A percentile compares a stretch with the other conserved stretches of the same genome.
These are phyloP conservation scores for Scopus umbretta DNA, from an alignment of 2,113 vertebrate genomes.

Conservation along the genomic window DNA sequence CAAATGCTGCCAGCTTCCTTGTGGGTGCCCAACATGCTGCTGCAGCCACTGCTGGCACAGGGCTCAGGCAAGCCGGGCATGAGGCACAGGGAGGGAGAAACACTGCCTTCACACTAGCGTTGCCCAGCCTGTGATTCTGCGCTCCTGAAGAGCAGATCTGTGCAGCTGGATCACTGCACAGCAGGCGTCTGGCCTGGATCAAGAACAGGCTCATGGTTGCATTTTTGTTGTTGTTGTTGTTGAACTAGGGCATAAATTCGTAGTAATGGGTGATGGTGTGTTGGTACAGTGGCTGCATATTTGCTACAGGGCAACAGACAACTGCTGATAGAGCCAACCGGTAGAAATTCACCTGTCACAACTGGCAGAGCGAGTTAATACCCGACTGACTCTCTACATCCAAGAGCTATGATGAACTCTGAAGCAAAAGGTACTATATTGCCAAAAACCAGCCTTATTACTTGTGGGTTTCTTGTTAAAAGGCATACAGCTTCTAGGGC, in stretches of 20 bases:
- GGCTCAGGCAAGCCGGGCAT: rapidly evolving
- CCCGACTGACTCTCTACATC: background rate
- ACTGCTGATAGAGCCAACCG: background rate
- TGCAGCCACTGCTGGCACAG: rapidly evolving
- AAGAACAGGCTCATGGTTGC: background rate
- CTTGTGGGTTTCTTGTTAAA: background rate
- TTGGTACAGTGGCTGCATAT: background rate
- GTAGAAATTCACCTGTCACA: background rate
- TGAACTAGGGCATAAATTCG: background rate
- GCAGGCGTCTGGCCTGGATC: background rate
- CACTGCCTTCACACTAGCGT: background rate
- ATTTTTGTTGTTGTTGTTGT: background rate
- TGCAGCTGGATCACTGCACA: background rate
- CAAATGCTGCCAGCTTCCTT: background rate
- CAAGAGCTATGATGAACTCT: background rate
- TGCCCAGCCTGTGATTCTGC: background rate
- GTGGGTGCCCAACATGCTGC: rapidly evolving
- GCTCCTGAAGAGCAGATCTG: background rate
- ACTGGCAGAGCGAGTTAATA: background rate
- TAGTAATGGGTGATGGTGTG: background rate
- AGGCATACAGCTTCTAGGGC: background rate
- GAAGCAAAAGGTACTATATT: background rate
- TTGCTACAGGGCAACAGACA: background rate
- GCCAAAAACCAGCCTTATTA: background rate
- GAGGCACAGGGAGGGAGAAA: background rate